Evolutionary conservation across 2,888 invertebrate species (phyloP), one percentile per base, ranked within the genome.

Genomic region (Ichneumon xanthorius): DNA sequence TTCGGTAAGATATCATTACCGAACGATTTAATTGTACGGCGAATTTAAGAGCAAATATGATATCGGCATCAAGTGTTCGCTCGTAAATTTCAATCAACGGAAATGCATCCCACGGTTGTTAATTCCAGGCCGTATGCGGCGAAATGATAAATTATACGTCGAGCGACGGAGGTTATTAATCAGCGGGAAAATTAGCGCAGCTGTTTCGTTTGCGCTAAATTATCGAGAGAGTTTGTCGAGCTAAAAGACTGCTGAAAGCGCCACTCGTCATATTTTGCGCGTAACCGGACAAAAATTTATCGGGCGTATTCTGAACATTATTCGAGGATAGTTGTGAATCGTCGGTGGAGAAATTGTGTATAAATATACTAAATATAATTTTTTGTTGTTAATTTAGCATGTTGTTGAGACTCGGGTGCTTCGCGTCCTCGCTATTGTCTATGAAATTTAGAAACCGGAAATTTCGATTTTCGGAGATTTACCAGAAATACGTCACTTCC

Each of bases 131-230:
- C 67, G 75, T 76, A 65, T 80, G 76, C 30, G 45, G 55, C 70
- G 33, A 53, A 75, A 84, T 80, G 84, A 78, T 73, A 55, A 85
- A 81, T 85, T 61, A 75, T 75, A 48, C 65, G 65, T 81, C 73
- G 63, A 77, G 40, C 37, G 63, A 73, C 73, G 65, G 80, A 63
- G 80, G 67, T 85, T 81, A 85, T 85, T 81, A 81, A 81, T 85
- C 63, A 70, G 78, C 81, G 50, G 40, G 70, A 75, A 81, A 85
- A 81, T 85, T 71, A 71, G 78, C 70, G 53, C 81, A 70, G 71
- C 78, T 48, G 78, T 58, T 80, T 68, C 85, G 65, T 79, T 85
- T 79, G 37, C 58, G 14, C 55, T 5, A 55, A 37, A 50, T 78
- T 33, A 71, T 30, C 33, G 48, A 26, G 26, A 4, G 58, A 11